phyloP scores from a whole-genome alignment of 2,113 vertebrate genomes.

The Protobothrops flavoviridis region DNA sequence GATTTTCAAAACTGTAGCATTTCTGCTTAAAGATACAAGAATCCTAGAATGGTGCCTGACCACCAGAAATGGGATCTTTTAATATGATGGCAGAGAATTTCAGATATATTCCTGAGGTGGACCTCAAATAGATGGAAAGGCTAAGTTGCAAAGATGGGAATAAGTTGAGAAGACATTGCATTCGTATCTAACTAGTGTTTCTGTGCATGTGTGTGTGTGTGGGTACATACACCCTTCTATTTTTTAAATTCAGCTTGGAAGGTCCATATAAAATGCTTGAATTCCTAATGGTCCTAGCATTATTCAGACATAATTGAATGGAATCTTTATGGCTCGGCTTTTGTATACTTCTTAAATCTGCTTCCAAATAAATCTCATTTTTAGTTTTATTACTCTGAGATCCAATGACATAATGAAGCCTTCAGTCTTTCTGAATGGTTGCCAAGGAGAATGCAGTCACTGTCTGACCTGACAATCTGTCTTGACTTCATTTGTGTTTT shows the following conservation, averaged over 20 bases:
- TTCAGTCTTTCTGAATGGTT: neutral
- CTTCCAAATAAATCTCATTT: neutral
- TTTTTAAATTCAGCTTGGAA: neutral
- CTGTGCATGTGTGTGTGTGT: neutral
- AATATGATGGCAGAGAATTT: neutral
- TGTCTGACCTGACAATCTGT: neutral
- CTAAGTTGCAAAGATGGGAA: neutral
- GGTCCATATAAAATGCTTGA: neutral
- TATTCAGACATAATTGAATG: neutral
- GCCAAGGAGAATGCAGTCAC: constrained; percentile 7
- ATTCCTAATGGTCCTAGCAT: neutral
- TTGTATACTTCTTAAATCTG: neutral
- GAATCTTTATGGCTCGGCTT: neutral
- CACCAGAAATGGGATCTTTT: neutral
- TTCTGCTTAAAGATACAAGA: neutral
- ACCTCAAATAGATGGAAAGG: neutral
- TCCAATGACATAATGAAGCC: neutral
- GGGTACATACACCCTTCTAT: neutral
- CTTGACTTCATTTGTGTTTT: neutral
- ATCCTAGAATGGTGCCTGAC: neutral
- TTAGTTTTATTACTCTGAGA: constrained; percentile 30
- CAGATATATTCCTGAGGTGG: neutral
- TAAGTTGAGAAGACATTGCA: neutral
- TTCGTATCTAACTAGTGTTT: neutral
- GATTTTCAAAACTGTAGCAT: neutral